phyloP scores from a whole-genome alignment of 2,113 vertebrate species.

The Pluvianellus socialis region DNA sequence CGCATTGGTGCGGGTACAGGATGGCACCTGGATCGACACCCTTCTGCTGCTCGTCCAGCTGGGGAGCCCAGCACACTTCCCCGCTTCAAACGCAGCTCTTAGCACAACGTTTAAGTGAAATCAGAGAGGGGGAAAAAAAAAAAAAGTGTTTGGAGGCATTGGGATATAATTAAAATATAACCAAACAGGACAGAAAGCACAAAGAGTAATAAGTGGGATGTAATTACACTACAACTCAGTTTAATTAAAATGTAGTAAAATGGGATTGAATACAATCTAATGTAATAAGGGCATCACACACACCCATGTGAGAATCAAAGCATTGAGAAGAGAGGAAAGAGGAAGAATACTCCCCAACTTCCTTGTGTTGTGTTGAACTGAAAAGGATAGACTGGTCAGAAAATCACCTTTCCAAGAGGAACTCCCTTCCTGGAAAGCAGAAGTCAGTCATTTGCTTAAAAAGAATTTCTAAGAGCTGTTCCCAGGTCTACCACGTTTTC shows the following conservation, averaged over 20 bases:
- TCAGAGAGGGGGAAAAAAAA: neutral
- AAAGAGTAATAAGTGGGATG: neutral
- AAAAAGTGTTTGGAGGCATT: neutral
- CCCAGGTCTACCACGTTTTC: neutral
- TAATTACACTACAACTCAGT: neutral
- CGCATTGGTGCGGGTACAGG: neutral
- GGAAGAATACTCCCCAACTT: neutral
- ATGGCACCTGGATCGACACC: rapidly evolving
- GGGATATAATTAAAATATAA: neutral
- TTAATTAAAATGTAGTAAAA: neutral
- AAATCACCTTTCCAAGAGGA: neutral
- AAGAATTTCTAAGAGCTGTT: neutral
- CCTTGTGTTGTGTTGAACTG: neutral
- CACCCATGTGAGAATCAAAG: neutral
- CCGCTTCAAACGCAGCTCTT: neutral
- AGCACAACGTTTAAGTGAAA: neutral
- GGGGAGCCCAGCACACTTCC: neutral
- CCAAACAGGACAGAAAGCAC: neutral
- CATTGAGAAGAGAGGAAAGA: neutral
- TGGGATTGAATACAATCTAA: neutral
- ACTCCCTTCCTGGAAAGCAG: neutral
- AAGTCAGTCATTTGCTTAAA: neutral
- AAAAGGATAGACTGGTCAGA: neutral
- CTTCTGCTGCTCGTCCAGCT: neutral
- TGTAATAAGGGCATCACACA: neutral